These are phyloP conservation scores for Lepus townsendii DNA, from an alignment of 2,797 vertebrate species.

Conservation along the genomic window DNA sequence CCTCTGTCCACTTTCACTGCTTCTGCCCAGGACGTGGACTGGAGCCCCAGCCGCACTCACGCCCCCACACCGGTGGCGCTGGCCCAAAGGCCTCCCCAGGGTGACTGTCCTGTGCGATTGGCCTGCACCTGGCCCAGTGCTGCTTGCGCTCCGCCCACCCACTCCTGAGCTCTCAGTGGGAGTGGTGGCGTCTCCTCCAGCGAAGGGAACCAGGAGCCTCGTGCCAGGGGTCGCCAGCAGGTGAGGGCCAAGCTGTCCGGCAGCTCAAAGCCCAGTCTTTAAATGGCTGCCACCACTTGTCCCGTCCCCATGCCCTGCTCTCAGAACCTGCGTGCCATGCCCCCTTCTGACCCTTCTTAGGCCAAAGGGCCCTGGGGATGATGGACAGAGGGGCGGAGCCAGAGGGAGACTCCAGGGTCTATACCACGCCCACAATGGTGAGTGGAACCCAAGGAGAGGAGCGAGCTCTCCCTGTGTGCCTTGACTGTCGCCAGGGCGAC, in stretches of 20 bases:
- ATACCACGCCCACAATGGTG: not conserved
- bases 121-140: not conserved
- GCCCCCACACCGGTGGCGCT: not conserved
- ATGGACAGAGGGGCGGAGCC: not conserved
- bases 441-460: not conserved
- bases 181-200: not conserved
- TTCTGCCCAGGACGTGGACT: not conserved
- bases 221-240: not conserved
- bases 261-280: not conserved
- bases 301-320: not conserved
- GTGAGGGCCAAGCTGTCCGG: not conserved
- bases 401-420: not conserved
- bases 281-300: not conserved
- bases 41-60: not conserved
- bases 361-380: not conserved
- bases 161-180: not conserved
- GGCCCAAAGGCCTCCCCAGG: not conserved
- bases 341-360: not conserved
- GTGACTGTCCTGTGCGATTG: not conserved
- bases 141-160: not conserved
- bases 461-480: not conserved
- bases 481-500: not conserved
- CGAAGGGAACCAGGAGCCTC: not conserved
- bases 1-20: conserved; percentile 58
- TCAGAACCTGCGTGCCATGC: too few species aligned